phyloP scores from a whole-genome alignment of 2,113 vertebrate genomes.

The Sialia sialis region DNA sequence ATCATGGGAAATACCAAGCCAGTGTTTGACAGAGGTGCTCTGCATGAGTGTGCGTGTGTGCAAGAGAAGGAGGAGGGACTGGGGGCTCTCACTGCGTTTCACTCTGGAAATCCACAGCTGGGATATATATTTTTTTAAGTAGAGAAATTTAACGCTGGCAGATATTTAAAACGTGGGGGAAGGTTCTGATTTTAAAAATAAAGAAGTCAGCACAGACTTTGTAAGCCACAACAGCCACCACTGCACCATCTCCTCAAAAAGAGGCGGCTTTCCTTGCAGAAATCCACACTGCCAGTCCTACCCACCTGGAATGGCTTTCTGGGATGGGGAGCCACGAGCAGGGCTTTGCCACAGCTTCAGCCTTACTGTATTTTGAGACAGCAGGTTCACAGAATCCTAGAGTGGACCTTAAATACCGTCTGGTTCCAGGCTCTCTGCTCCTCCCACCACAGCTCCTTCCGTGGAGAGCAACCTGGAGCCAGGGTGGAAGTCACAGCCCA shows the following conservation, averaged over 20 bases:
- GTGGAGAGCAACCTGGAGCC: neutral
- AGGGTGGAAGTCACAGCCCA: rapidly evolving
- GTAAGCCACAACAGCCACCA: neutral
- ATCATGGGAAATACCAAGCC: slow-evolving; percentile 36
- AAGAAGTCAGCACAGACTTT: neutral
- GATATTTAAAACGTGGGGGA: neutral
- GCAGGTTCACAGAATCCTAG: neutral
- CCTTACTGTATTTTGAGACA: neutral
- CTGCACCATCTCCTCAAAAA: neutral
- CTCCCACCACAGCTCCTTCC: neutral
- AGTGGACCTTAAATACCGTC: neutral
- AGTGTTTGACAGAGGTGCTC: slow-evolving; percentile 8
- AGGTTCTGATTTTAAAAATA: neutral
- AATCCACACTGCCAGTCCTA: neutral
- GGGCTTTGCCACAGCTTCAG: neutral
- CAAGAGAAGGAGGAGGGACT: neutral
- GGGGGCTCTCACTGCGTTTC: neutral
- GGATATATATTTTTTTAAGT: slow-evolving; percentile 54
- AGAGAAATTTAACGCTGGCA: slow-evolving; percentile 24
- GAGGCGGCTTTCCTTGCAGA: neutral
- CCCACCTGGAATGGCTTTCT: neutral
- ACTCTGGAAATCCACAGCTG: neutral
- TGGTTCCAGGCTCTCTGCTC: neutral
- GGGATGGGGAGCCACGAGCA: neutral
- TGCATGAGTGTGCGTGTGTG: neutral